Evolutionary conservation across 1,140 invertebrate genomes (phyloP), one percentile per base, ranked within the genome.

Genomic region (Papilio polyxenes): DNA sequence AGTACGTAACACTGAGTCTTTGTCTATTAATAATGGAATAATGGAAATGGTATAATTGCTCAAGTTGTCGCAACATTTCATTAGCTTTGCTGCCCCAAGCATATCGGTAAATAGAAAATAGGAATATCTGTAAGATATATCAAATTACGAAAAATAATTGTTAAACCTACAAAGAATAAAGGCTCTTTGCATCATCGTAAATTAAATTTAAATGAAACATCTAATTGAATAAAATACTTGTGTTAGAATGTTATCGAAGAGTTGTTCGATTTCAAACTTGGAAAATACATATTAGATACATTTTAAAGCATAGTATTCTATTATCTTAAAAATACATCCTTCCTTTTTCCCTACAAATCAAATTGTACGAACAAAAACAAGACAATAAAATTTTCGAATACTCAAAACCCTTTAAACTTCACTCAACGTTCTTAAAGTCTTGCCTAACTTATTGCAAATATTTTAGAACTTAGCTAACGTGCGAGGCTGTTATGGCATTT

Each of bases 1-100:
- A 83, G 85, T 90, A 69, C 65, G 23, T 86, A 91, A 92, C 90
- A 91, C 85, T 92, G 74, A 90, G 85, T 48, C 90, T 90, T 92
- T 90, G 91, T 92, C 82, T 82, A 37, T 37, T 37, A 65, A 72
- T 37, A 72, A 31, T 72, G 65, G 65, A 65, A 72, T 37, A 72
- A 31, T 72, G 65, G 65, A 37, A 72, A 40, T 72, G 13, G 10
- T 6, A 15, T 37, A 69, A 69, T 72, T 72, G 31, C 11, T 72
- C 31, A 72, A 72, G 79, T 81, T 82, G 59, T 84, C 62, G 81
- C 59, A 76, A 31, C 82, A 78, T 83, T 83, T 85, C 84, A 84
- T 81, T 77, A 85, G 31, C 31, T 72, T 11, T 62, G 20, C 78
- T 40, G 49, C n/a, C 78, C 40, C 8, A 56, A 78, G 77, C 74